Evolutionary conservation across 2,888 invertebrate genomes (phyloP).

Genomic region (Caenorhabditis japonica): DNA sequence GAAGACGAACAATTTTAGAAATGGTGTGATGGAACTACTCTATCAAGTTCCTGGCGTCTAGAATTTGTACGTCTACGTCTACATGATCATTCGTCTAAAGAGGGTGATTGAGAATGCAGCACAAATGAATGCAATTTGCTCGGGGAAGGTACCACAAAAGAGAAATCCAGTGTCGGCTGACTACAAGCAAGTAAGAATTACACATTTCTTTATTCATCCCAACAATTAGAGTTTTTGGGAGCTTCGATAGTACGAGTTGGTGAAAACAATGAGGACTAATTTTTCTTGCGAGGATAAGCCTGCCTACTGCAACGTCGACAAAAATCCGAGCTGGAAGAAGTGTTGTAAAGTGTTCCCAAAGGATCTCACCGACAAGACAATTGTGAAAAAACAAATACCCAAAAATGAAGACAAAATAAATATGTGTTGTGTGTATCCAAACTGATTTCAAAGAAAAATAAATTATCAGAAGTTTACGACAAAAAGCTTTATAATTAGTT

Average conservation of each 20-base stretch:
- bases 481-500: no score
- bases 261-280: conserved; percentile 20
- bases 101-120: conserved; percentile 4
- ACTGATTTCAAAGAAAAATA: no score
- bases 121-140: conserved; percentile 10
- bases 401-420: background rate
- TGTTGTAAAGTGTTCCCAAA: conserved; percentile 14
- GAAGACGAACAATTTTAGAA: conserved; percentile 10
- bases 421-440: no score
- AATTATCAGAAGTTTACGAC: no score
- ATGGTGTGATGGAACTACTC: conserved; percentile 19
- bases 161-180: background rate
- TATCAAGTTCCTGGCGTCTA: conserved; percentile 26
- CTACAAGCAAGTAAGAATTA: background rate
- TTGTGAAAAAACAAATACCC: conserved; percentile 2
- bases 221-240: background rate
- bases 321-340: conserved; percentile 8
- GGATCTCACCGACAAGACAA: background rate
- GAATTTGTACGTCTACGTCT: conserved; percentile 22
- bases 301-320: conserved; percentile 17
- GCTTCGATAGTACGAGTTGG: background rate
- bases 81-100: conserved; percentile 12
- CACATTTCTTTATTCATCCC: background rate
- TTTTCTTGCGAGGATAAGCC: conserved; percentile 7
- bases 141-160: conserved; percentile 14